Conservation (phyloP, 2,888 invertebrate genomes). For the Acleris emargana region DNA sequence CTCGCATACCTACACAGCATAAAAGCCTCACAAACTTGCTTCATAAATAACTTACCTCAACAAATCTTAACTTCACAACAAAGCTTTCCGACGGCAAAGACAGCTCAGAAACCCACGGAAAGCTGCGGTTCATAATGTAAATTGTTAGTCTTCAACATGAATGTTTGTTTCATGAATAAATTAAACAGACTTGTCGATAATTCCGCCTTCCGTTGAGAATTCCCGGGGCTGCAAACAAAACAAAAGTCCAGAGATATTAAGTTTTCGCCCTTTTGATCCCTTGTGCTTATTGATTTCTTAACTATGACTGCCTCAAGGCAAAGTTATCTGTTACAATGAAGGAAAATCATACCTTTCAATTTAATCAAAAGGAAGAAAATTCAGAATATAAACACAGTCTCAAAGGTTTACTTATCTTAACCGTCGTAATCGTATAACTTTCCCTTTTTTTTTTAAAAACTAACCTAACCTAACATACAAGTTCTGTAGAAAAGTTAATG, state of each 20-base stretch:
- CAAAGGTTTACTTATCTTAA: too few relatives aligned
- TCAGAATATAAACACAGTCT: neutral
- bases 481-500: too few relatives aligned
- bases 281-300: too few relatives aligned
- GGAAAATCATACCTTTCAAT: slow-evolving; percentile 12
- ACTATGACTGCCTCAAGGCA: slow-evolving; percentile 12
- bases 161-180: slow-evolving; percentile 27
- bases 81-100: slow-evolving; percentile 23
- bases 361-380: neutral
- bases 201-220: slow-evolving; percentile 7
- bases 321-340: slow-evolving; percentile 22
- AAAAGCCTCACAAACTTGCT: slow-evolving; percentile 9
- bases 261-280: slow-evolving; percentile 13
- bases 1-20: slow-evolving; percentile 1
- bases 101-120: slow-evolving; percentile 9
- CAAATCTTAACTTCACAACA: slow-evolving; percentile 20
- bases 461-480: too few relatives aligned
- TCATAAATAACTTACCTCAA: slow-evolving; percentile 14
- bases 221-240: slow-evolving; percentile 13
- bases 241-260: slow-evolving; percentile 16
- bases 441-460: too few relatives aligned
- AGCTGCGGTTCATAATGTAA: slow-evolving; percentile 15
- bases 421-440: too few relatives aligned
- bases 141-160: slow-evolving; percentile 21
- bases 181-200: slow-evolving; percentile 28